Base-by-base conservation (phyloP, 2,888 invertebrate genomes). In the Scelioninae gen. 1 region DNA sequence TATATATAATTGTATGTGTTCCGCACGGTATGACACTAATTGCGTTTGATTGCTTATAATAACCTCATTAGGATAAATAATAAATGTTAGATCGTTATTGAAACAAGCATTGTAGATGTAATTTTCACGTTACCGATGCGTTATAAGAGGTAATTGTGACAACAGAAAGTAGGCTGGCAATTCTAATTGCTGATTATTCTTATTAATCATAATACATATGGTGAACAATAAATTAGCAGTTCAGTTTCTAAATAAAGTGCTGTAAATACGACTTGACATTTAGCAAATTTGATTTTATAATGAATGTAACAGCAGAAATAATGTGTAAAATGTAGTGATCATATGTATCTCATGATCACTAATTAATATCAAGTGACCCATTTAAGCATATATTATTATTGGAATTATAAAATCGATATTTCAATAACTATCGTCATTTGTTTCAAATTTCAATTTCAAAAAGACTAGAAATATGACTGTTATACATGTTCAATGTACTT, bases 91-190 rank as follows among this genome's bases (percentile, higher is more conserved):
- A 13, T 45, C 13, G 2, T 45, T 15, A 45, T 45, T 45, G 13
- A 13, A 45, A 13, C 8, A n/a, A 23, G 10, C 11, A 49, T 23
- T 16, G 8, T 16, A 23, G 3, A 23, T 23, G 16, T 49, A 23
- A 53, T 53, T 53, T 53, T 53, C 31, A n/a, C 51, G n/a, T 29
- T 53, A n/a, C 29, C 31, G 31, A 53, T 53, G 29, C 51, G 51
- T 53, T 53, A 53, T n/a, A 53, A 53, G n/a, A 53, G n/a, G 31
- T 31, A 31, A 31, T 53, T 53, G n/a, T 31, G 31, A 29, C 31
- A 29, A 15, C 55, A 32, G 34, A 55, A 55, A 34, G 15, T 53
- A 31, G 29, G 31, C 5, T n/a, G 31, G n/a, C 51, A 29, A 23
- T 23, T 9, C 9, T 49, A 23, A 1, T 53, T 53, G 8, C 31